Base-by-base conservation (phyloP, 2,888 invertebrate genomes). In the Philereme vetulata region DNA sequence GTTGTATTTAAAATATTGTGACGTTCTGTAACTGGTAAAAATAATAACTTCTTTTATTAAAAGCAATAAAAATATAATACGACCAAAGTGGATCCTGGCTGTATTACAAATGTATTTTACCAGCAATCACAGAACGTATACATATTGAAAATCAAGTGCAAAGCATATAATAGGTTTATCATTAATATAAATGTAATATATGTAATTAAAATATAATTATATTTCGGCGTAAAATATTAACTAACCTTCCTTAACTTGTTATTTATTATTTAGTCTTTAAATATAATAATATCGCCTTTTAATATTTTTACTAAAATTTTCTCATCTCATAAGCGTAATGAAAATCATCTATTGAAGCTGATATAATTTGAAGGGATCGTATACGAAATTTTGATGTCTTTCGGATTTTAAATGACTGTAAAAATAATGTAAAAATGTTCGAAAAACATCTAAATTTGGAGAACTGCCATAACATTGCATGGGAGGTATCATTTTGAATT, bases 191-290 rank as follows among this genome's bases (percentile, higher is more conserved):
- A 69, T 74, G 74, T 76, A 72, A 70, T 68, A 70, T 71, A 71
- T 72, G 66, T 68, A 72, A 70, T 70, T 71, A 70, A 66, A 67
- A 63, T 63, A 69, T 63, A 70, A 68, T 71, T 72, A 74, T 66
- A 70, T 64, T 64, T 70, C 66, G 59, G 65, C 67, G 67, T 70
- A 67, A 67, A 66, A 62, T 68, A 68, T 62, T 67, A 69, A 67
- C 74, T 77, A 78, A 79, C 75, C 81, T 80, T 81, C 81, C 81
- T 78, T 77, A 75, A 79, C 80, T 78, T 78, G 80, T 81, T 82
- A 80, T 78, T 81, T 78, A 82, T 79, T 82, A 80, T 80, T 77
- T 81, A 81, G 77, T 75, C 70, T 78, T 68, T 69, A 65, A 69
- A 67, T 63, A 70, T 68, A 68, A 60, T 62, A 62, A 61, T 64